Percentiles rank a stretch among this genome's conserved stretches.
These are phyloP conservation scores for Amia ocellicauda DNA, from an alignment of 2,113 vertebrate genomes.

Conservation along the genomic window DNA sequence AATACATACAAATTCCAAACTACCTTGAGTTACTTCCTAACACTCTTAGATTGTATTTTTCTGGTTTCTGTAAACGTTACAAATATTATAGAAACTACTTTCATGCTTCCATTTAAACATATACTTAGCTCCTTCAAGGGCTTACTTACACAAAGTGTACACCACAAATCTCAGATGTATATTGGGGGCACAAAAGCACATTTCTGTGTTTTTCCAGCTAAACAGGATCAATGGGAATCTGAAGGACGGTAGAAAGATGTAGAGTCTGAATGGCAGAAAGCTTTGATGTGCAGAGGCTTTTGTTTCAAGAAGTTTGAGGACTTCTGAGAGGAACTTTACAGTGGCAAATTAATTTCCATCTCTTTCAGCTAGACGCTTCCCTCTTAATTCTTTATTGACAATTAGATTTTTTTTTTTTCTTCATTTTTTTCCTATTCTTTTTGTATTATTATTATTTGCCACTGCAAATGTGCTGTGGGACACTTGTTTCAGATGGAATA, in stretches of 20 bases:
- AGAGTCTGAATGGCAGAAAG: conserved; percentile 9
- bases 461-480: not conserved
- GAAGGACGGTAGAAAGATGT: not conserved
- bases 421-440: not conserved
- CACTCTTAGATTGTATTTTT: too few species aligned
- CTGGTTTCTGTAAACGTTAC: too few species aligned
- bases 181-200: too few species aligned
- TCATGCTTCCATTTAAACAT: too few species aligned
- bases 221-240: not conserved
- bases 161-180: too few species aligned
- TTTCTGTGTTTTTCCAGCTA: not conserved
- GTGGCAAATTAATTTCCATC: conserved; percentile 2
- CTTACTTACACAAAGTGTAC: too few species aligned
- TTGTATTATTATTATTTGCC: conserved; percentile 10
- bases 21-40: too few species aligned
- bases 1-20: too few species aligned
- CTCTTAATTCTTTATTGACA: not conserved
- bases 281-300: conserved; percentile 18
- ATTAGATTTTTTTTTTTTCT: not conserved
- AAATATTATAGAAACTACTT: too few species aligned
- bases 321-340: conserved; percentile 6
- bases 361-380: conserved; percentile 22
- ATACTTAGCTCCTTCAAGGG: too few species aligned
- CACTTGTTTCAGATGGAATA: conserved; percentile 71
- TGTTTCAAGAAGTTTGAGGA: conserved; percentile 12